Evolutionary conservation across 2,113 vertebrate species (phyloP).

Genomic region (Ageneiosus marmoratus): DNA sequence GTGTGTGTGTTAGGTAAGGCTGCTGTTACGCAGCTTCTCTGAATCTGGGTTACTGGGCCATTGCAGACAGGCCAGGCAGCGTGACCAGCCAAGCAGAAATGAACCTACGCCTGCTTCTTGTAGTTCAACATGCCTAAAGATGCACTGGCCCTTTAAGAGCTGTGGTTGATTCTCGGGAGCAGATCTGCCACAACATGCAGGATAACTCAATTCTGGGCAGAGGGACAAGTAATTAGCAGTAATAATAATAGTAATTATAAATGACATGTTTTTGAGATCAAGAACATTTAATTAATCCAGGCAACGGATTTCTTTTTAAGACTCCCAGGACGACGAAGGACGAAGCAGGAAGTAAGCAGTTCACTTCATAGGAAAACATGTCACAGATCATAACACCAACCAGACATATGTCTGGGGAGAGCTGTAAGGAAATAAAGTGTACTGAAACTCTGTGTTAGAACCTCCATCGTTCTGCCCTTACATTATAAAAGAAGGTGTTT

Average conservation of each 20-base stretch:
- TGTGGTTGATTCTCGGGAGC: conserved; percentile 46
- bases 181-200: conserved; percentile 51
- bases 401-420: not conserved
- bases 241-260: not conserved
- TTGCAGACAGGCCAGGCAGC: conserved; percentile 80
- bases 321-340: not conserved
- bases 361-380: not conserved
- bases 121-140: conserved; percentile 22
- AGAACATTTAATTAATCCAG: not conserved
- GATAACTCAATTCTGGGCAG: not conserved
- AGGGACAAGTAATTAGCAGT: not conserved
- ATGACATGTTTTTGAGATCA: not conserved
- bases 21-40: conserved; percentile 75
- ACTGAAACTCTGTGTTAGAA: not conserved
- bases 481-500: not conserved
- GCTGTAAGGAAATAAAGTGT: not conserved
- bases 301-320: not conserved
- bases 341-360: not conserved
- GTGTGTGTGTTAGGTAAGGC: conserved; percentile 82
- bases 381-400: not conserved
- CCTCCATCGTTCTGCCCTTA: not conserved
- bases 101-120: conserved; percentile 49
- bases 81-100: conserved; percentile 87
- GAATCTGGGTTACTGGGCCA: conserved; percentile 96
- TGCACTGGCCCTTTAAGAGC: conserved; percentile 70